Conservation (phyloP, 2,113 vertebrate genomes). For the Rhinopithecus roxellana region DNA sequence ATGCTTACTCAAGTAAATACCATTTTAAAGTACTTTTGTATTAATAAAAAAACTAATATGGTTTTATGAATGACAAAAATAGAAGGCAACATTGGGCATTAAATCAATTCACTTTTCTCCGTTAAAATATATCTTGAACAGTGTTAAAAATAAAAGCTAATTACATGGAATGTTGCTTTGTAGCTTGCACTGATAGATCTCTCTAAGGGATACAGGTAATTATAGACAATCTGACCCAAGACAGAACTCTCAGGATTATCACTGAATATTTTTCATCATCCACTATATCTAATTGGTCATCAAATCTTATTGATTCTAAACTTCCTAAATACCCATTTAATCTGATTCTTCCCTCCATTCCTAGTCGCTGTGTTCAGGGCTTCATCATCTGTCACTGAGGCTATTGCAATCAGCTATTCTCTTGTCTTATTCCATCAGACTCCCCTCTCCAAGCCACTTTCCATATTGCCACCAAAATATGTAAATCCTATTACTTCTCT, state of each 20-base stretch:
- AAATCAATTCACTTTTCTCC: neutral
- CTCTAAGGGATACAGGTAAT: conserved; percentile 27
- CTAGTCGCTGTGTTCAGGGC: neutral
- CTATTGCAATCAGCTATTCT: neutral
- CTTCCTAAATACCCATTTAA: neutral
- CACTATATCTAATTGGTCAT: neutral
- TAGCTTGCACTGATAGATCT: neutral
- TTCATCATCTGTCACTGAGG: neutral
- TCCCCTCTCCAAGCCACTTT: neutral
- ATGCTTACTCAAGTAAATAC: neutral
- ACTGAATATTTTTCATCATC: neutral
- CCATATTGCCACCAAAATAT: neutral
- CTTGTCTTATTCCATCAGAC: neutral
- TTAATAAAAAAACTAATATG: neutral
- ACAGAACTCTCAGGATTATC: neutral
- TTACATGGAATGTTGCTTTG: neutral
- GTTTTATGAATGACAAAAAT: conserved; percentile 15
- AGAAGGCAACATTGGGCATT: neutral
- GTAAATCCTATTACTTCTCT: neutral
- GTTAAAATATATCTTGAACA: neutral
- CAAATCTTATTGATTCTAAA: neutral
- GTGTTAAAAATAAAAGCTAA: conserved; percentile 43
- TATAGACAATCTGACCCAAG: neutral
- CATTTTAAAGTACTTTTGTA: neutral
- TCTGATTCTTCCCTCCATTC: neutral